A percentile compares a stretch with the other conserved stretches of the same genome.
Conservation (phyloP, 53 echinoderm and acorn worm genomes). For the Arbacia lixula region DNA sequence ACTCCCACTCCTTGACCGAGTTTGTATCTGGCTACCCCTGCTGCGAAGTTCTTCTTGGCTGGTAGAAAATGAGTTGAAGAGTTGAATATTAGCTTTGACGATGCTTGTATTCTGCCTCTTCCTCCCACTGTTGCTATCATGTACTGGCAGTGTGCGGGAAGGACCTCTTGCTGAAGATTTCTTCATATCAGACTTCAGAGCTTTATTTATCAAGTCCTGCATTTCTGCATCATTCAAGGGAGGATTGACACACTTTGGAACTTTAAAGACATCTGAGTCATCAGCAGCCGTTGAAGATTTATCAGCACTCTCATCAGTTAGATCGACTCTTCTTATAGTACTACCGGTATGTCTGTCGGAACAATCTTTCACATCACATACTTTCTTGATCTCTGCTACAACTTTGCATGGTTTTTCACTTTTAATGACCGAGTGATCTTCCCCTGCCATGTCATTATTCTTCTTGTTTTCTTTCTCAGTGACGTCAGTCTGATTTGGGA, state of each 20-base stretch:
- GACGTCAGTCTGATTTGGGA: too few species aligned
- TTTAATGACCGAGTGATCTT: too few species aligned
- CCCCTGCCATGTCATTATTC: too few species aligned
- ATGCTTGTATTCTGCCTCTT: conserved; percentile 57
- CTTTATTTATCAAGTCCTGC: conserved; percentile 39
- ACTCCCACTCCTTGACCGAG: neutral
- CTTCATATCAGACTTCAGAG: conserved; percentile 47
- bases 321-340: too few species aligned
- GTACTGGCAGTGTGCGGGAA: neutral
- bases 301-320: too few species aligned
- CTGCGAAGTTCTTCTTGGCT: neutral
- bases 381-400: too few species aligned
- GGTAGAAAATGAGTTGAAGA: conserved; percentile 71
- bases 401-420: too few species aligned
- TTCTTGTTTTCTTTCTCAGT: too few species aligned
- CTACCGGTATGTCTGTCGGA: too few species aligned
- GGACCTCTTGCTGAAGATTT: neutral
- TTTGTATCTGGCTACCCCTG: neutral
- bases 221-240: neutral
- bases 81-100: conserved; percentile 73
- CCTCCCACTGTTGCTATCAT: neutral
- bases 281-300: too few species aligned
- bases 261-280: too few species aligned
- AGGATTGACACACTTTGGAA: neutral
- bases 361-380: neutral